A percentile compares a stretch with the other conserved stretches of the same genome.
Conservation (phyloP, 2,797 vertebrate genomes). For the Mormyrus hasselquistii region DNA sequence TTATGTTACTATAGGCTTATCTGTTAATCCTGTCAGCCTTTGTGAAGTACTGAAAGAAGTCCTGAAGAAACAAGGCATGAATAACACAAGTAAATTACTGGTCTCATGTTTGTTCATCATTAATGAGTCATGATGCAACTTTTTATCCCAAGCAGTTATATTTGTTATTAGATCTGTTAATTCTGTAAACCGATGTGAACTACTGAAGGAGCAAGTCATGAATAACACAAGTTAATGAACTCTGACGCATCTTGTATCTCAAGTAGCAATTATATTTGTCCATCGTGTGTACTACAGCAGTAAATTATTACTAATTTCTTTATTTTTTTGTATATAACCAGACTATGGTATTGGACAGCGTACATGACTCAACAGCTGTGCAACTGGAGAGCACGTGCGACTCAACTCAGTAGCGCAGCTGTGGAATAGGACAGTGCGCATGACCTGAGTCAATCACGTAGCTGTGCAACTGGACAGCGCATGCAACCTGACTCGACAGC, state of each 20-base stretch:
- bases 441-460: not conserved
- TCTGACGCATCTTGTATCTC: too few relatives aligned
- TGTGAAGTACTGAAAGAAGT: too few relatives aligned
- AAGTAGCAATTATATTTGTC: not conserved
- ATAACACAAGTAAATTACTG: too few relatives aligned
- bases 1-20: not conserved
- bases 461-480: not conserved
- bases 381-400: not conserved
- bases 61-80: too few relatives aligned
- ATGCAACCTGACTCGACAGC: not conserved
- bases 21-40: not conserved
- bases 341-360: not conserved
- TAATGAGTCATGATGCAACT: too few relatives aligned
- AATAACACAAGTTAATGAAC: not conserved
- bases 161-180: not conserved
- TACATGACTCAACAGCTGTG: not conserved
- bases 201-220: not conserved
- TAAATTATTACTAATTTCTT: not conserved
- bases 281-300: not conserved
- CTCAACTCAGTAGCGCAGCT: not conserved
- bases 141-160: not conserved
- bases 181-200: not conserved
- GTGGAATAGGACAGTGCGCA: not conserved
- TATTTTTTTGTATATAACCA: not conserved
- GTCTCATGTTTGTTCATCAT: too few relatives aligned